phyloP scores from a whole-genome alignment of 2,888 invertebrate species.

The Drosophila kokeensis region DNA sequence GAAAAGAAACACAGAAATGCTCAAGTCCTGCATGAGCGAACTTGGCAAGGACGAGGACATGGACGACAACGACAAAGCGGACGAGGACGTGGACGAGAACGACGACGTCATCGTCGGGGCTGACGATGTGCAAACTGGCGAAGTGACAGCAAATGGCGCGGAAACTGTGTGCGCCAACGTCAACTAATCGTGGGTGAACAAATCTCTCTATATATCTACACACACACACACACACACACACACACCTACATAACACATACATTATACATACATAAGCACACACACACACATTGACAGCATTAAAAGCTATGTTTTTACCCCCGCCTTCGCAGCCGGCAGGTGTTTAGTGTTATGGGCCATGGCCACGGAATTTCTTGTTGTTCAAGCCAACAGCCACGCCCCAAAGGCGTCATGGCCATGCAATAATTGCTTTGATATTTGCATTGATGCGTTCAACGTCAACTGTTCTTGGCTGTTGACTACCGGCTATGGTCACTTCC shows the following conservation, averaged over 20 bases:
- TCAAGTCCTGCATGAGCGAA: conserved; percentile 72
- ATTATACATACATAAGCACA: conserved; percentile 14
- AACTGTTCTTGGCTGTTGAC: conserved; percentile 14
- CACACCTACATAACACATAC: conserved; percentile 13
- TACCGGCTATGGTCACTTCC: conserved; percentile 17
- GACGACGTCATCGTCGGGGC: conserved; percentile 56
- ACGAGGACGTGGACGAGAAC: conserved; percentile 20
- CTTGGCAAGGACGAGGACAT: conserved; percentile 52
- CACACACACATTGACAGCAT: conserved; percentile 11
- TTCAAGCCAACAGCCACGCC: conserved; percentile 21
- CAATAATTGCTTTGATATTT: conserved; percentile 70
- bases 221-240: neutral
- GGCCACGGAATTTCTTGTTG: conserved; percentile 43
- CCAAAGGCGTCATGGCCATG: conserved; percentile 30
- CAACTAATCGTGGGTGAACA: conserved; percentile 79
- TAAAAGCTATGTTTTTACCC: conserved; percentile 10
- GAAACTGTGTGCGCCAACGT: conserved; percentile 79
- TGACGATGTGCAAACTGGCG: conserved; percentile 83
- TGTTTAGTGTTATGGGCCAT: conserved; percentile 40
- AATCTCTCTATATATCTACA: conserved; percentile 58
- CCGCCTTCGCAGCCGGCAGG: conserved; percentile 20
- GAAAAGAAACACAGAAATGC: conserved; percentile 22
- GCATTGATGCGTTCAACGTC: conserved; percentile 50
- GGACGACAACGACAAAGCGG: neutral
- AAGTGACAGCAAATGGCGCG: conserved; percentile 84